A percentile compares a stretch with the other conserved stretches of the same genome.
Conservation (phyloP, 2,888 invertebrate genomes). For the Epirrhoe alternata region DNA sequence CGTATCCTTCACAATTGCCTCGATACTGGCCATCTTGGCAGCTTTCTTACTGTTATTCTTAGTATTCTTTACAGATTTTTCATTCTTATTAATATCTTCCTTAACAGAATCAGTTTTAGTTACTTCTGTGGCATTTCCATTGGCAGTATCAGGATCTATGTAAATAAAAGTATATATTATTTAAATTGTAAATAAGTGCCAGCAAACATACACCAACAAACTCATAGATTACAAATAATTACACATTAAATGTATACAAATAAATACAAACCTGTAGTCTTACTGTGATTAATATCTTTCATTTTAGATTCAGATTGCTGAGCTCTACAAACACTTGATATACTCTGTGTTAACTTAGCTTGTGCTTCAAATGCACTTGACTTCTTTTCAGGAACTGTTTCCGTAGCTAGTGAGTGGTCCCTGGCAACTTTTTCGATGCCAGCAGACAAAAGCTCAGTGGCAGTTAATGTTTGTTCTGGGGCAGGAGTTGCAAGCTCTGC, state of each 20-base stretch:
- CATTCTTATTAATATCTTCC: conserved; percentile 78
- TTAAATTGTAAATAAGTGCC: background rate
- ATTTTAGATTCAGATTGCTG: conserved; percentile 72
- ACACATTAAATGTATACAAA: background rate
- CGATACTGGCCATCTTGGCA: conserved; percentile 64
- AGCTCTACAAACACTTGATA: conserved; percentile 70
- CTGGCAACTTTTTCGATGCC: conserved; percentile 77
- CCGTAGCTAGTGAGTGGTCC: conserved; percentile 55
- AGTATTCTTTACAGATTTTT: conserved; percentile 69
- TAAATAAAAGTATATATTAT: conserved; percentile 1
- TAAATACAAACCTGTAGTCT: conserved; percentile 67
- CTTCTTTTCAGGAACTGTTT: conserved; percentile 55
- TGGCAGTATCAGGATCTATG: conserved; percentile 75
- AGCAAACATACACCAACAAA: background rate
- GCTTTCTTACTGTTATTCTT: conserved; percentile 72
- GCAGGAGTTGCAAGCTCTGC: conserved; percentile 54
- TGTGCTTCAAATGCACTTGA: conserved; percentile 77
- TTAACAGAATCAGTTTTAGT: conserved; percentile 67
- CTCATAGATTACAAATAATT: background rate
- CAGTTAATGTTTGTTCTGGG: conserved; percentile 61
- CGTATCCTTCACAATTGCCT: conserved; percentile 58
- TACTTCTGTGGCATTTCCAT: conserved; percentile 71
- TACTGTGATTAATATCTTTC: conserved; percentile 80
- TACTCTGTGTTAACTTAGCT: conserved; percentile 76
- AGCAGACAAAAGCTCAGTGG: conserved; percentile 74